A percentile compares a stretch with the other conserved stretches of the same genome.
These are phyloP conservation scores for Pteromalus puparum DNA, from an alignment of 1,140 invertebrate species.

Conservation along the genomic window DNA sequence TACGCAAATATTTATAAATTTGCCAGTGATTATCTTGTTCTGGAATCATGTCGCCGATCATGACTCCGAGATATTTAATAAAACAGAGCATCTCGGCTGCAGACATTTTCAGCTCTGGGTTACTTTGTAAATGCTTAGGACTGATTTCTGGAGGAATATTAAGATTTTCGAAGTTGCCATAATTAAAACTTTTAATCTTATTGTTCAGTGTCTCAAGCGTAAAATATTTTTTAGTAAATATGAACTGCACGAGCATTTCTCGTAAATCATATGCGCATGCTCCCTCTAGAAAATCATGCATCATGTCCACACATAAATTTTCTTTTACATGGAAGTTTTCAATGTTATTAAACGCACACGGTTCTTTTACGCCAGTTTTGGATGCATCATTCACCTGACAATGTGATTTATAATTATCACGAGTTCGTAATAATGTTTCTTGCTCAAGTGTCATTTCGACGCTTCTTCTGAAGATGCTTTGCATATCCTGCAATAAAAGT, in stretches of 20 bases:
- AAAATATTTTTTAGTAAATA: too few species aligned
- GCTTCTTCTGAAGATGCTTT: neutral
- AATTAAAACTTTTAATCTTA: too few species aligned
- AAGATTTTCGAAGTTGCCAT: too few species aligned
- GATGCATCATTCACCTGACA: neutral
- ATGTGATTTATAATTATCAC: constrained; percentile 14
- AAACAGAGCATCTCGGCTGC: too few species aligned
- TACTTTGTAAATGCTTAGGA: too few species aligned
- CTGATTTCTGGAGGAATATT: too few species aligned
- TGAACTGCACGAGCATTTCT: neutral
- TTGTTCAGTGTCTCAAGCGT: too few species aligned
- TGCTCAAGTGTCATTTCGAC: neutral
- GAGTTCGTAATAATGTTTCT: neutral
- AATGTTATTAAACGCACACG: constrained; percentile 4
- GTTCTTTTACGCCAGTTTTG: constrained; percentile 3
- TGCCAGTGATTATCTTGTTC: too few species aligned
- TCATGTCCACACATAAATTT: constrained; percentile 23
- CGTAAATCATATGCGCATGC: constrained; percentile 1
- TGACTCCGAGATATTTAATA: too few species aligned
- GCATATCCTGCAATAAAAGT: constrained; percentile 31
- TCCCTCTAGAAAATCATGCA: constrained; percentile 26
- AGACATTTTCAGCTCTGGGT: too few species aligned
- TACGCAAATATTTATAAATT: too few species aligned
- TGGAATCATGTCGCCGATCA: too few species aligned
- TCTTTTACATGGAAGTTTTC: constrained; percentile 17